Conservation (phyloP, 2,113 vertebrate genomes). For the Tychaedon coryphoeus region DNA sequence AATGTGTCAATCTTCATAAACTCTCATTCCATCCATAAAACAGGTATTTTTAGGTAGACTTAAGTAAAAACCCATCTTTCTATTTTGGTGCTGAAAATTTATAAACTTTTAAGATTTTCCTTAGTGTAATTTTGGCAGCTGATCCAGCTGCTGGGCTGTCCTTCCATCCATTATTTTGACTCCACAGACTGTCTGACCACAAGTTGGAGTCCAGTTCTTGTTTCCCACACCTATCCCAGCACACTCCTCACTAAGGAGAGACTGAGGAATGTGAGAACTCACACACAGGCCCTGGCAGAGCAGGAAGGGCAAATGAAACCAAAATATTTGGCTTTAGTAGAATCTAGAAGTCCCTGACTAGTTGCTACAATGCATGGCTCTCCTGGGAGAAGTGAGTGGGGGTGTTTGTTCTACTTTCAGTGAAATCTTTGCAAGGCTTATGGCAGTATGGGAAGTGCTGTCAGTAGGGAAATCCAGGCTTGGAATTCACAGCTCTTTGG, state of each 20-base stretch:
- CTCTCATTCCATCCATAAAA: neutral
- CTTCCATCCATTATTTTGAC: neutral
- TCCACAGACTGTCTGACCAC: neutral
- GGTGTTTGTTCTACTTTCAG: neutral
- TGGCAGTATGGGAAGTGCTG: neutral
- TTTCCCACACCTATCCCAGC: neutral
- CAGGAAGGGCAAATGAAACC: neutral
- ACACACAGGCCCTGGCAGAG: neutral
- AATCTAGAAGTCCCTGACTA: neutral
- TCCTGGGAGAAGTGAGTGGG: neutral
- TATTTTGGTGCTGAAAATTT: neutral
- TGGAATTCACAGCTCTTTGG: neutral
- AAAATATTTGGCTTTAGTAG: neutral
- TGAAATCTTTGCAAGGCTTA: neutral
- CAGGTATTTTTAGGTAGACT: neutral
- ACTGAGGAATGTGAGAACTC: neutral
- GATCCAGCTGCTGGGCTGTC: neutral
- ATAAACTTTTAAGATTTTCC: neutral
- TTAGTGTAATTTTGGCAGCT: neutral
- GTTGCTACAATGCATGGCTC: fast-evolving
- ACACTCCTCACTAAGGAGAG: neutral
- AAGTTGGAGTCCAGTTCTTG: neutral
- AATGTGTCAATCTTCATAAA: neutral
- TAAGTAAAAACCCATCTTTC: neutral
- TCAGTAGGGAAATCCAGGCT: neutral